A percentile compares a stretch with the other conserved stretches of the same genome.
Evolutionary conservation across 2,797 vertebrate genomes (phyloP).

Genomic region (Gastrophryne carolinensis): DNA sequence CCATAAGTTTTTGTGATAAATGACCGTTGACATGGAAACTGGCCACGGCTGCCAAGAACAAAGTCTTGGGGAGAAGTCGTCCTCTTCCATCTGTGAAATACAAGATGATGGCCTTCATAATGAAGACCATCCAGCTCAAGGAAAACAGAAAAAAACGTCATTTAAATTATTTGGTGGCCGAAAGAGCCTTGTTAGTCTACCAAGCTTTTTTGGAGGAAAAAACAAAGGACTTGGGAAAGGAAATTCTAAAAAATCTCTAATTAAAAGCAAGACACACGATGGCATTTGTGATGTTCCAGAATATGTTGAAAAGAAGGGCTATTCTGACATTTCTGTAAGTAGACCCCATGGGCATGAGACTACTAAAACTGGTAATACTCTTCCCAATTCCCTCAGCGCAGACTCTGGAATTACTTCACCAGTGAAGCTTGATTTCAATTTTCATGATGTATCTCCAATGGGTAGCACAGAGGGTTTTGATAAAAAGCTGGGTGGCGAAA

Average conservation of each 20-base stretch:
- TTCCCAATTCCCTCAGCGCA: constrained; percentile 68
- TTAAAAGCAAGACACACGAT: constrained; percentile 90
- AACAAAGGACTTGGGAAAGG: constrained; percentile 79
- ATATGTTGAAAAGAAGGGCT: constrained; percentile 60
- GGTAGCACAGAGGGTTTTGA: constrained; percentile 61
- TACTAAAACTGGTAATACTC: constrained; percentile 56
- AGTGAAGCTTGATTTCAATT: constrained; percentile 51
- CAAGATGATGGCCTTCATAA: constrained; percentile 31
- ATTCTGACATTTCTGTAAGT: constrained; percentile 57
- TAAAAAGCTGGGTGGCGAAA: constrained; percentile 66
- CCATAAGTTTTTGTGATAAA: constrained; percentile 44
- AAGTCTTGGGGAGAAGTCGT: constrained; percentile 55
- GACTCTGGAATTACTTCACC: constrained; percentile 64
- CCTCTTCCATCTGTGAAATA: constrained; percentile 54
- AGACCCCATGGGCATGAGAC: constrained; percentile 66
- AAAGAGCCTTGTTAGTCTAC: constrained; percentile 89
- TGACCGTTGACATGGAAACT: constrained; percentile 73
- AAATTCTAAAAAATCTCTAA: constrained; percentile 79
- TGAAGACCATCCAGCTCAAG: constrained; percentile 72
- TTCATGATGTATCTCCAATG: constrained; percentile 51
- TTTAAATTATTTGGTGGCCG: constrained; percentile 91
- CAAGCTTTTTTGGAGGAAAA: constrained; percentile 87
- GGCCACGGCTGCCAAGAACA: constrained; percentile 57
- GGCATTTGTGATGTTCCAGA: constrained; percentile 74
- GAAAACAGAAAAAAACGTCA: constrained; percentile 86